phyloP scores from a whole-genome alignment of 2,888 invertebrate genomes.

The Margaritifera margaritifera region DNA sequence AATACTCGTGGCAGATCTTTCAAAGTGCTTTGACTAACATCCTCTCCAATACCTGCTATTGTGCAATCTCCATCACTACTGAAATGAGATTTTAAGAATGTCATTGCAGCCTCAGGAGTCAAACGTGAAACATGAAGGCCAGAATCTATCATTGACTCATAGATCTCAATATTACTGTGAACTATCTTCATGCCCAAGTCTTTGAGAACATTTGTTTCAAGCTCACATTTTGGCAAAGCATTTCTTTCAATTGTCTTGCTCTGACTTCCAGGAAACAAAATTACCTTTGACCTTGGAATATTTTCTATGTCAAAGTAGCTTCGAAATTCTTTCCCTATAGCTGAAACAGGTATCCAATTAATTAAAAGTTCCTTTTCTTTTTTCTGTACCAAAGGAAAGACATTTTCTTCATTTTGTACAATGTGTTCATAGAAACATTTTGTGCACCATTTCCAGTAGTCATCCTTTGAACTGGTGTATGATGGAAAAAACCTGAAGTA shows the following conservation, averaged over 20 bases:
- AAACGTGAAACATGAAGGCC: constrained; percentile 2
- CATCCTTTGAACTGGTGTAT: constrained; percentile 4
- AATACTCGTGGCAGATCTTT: neutral
- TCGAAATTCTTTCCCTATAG: neutral
- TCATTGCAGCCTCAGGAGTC: constrained; percentile 18
- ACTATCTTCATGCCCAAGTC: constrained; percentile 27
- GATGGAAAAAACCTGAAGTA: constrained; percentile 16
- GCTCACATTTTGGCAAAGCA: too few species aligned
- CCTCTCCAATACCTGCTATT: too few species aligned
- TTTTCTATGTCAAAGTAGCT: neutral
- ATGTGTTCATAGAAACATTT: constrained; percentile 9
- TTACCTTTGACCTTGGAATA: neutral
- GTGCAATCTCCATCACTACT: neutral
- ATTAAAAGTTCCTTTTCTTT: neutral
- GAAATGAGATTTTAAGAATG: constrained; percentile 20
- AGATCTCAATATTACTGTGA: constrained; percentile 18
- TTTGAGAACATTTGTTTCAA: constrained; percentile 14
- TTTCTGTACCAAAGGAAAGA: constrained; percentile 1
- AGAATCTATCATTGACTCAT: constrained; percentile 12
- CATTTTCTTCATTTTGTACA: neutral
- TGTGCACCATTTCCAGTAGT: constrained; percentile 16
- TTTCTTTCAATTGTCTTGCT: too few species aligned
- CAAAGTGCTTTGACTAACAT: constrained; percentile 14
- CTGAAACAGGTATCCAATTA: neutral
- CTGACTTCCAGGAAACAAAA: too few species aligned